Conservation (phyloP, 2,888 invertebrate species). For the Chalcis sispes region DNA sequence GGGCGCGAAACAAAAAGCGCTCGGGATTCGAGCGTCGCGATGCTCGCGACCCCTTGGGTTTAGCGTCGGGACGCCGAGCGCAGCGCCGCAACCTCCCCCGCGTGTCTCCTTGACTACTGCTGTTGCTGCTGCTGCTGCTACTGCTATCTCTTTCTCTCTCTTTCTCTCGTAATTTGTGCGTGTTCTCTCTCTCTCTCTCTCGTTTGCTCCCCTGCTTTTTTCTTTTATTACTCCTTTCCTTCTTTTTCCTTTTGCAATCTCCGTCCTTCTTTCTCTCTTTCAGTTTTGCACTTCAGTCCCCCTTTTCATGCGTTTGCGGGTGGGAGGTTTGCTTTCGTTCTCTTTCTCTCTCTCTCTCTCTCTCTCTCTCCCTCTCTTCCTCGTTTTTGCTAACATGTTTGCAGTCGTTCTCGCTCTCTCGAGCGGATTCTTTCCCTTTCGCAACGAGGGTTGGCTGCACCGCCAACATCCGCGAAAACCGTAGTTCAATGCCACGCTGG, state of each 20-base stretch:
- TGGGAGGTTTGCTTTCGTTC: too few species aligned
- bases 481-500: constrained; percentile 34
- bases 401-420: background rate
- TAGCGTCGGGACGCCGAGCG: constrained; percentile 63
- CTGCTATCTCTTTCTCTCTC: constrained; percentile 18
- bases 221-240: background rate
- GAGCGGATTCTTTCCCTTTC: background rate
- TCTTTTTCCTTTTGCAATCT: background rate
- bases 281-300: constrained; percentile 1
- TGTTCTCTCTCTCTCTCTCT: constrained; percentile 41
- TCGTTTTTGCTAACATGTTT: background rate
- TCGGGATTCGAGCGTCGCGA: constrained; percentile 40
- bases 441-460: background rate
- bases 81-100: constrained; percentile 48
- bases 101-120: constrained; percentile 51
- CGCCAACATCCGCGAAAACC: background rate
- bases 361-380: background rate
- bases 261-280: constrained; percentile 25
- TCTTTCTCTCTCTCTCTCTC: background rate
- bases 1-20: constrained; percentile 57
- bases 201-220: constrained; percentile 49
- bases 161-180: constrained; percentile 55
- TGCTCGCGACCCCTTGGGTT: constrained; percentile 54
- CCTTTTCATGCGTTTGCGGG: background rate
- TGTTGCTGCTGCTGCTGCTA: too few species aligned